Evolutionary conservation across 2,888 invertebrate genomes (phyloP), one percentile per base, ranked within the genome.

Genomic region (Nudaria mundana): DNA sequence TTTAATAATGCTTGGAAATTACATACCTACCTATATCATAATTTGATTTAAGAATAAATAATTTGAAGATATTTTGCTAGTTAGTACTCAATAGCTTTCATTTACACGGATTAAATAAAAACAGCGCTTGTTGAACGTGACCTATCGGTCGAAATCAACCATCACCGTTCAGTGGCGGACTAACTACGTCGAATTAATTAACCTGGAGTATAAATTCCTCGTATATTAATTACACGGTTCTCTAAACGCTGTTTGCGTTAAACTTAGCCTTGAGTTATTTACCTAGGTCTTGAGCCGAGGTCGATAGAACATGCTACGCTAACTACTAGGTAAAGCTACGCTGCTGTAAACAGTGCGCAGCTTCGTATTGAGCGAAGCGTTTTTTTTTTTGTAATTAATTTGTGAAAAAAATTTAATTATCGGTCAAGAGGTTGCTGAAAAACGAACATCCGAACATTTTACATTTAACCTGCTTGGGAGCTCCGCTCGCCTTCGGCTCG

Each of bases 131-230:
- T 4, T 13, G 14, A n/a, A 11, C 10, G 6, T 23, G 12, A 16
- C 8, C 32, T 24, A 13, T 28, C 15, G 23, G 32, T 33, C 18
- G 16, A 14, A 20, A 33, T 31, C 35, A 44, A 16, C 12, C 31
- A 28, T 15, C 16, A 32, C 26, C 3, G 12, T 10, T 30, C n/a
- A 63, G 58, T 60, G 56, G 55, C 68, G 61, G 55, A 48, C 63
- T 65, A 58, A 56, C 65, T 69, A 66, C 62, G 66, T 41, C 58
- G 58, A 73, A 76, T 80, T 72, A 69, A 75, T 72, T 63, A 65
- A 62, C 56, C 53, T 55, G 48, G 52, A 59, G 44, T 61, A 55
- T 63, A 28, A 28, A 28, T 68, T 63, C 64, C 64, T 51, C 54
- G 61, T 51, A 63, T 63, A 70, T 65, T 69, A 64, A 74, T 71